phyloP scores from a whole-genome alignment of 2,888 invertebrate species.

The Hypomecis atomaria region DNA sequence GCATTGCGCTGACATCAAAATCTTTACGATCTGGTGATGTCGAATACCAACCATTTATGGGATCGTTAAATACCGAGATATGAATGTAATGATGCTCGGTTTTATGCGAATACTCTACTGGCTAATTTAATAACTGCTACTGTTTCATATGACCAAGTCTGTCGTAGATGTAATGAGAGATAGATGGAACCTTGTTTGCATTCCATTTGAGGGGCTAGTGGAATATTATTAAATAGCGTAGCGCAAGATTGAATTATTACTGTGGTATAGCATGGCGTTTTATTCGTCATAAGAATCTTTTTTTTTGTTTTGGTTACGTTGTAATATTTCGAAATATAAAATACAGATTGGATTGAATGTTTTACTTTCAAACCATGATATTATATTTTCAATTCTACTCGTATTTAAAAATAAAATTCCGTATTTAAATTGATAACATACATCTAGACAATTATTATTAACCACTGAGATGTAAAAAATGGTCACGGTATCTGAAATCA shows the following conservation, averaged over 20 bases:
- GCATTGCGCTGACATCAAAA: constrained; percentile 37
- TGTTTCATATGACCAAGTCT: constrained; percentile 21
- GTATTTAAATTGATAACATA: too few relatives aligned
- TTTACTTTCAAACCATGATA: too few relatives aligned
- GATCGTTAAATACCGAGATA: constrained; percentile 48
- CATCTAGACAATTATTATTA: too few relatives aligned
- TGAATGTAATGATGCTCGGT: constrained; percentile 47
- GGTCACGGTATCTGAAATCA: too few relatives aligned
- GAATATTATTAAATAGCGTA: constrained; percentile 9
- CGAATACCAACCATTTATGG: constrained; percentile 53
- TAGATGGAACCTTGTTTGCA: constrained; percentile 11
- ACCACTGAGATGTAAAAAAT: too few relatives aligned
- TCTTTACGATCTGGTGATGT: constrained; percentile 57
- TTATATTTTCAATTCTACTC: too few relatives aligned
- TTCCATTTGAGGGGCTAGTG: neutral
- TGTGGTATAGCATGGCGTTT: neutral
- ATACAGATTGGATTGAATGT: too few relatives aligned
- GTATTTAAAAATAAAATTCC: too few relatives aligned
- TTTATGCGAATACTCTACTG: constrained; percentile 36
- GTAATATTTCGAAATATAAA: too few relatives aligned
- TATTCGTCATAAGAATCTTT: too few relatives aligned
- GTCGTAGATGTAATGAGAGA: neutral
- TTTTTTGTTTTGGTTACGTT: too few relatives aligned
- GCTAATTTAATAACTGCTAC: constrained; percentile 40
- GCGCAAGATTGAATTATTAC: neutral